Evolutionary conservation across 2,888 invertebrate species (phyloP).

Genomic region (Callinectes sapidus): DNA sequence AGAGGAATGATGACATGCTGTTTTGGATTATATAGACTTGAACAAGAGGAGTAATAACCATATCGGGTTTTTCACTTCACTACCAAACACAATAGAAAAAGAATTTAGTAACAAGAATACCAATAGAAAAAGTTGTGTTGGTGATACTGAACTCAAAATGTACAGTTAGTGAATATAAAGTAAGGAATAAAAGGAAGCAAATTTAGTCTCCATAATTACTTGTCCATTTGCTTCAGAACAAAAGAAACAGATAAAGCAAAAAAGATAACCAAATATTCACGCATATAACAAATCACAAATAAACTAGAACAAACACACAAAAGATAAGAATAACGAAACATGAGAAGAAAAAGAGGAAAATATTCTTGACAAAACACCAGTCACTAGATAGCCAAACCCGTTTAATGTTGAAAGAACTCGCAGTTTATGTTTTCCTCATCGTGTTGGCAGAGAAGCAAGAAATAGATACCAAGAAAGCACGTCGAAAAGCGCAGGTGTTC

Average conservation of each 20-base stretch:
- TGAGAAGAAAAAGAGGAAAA: neutral
- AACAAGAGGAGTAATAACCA: neutral
- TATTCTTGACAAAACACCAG: neutral
- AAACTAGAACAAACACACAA: neutral
- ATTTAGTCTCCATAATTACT: neutral
- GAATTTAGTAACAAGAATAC: neutral
- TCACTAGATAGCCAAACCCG: neutral
- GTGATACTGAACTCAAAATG: neutral
- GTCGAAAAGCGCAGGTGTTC: neutral
- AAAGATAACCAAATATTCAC: neutral
- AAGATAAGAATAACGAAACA: neutral
- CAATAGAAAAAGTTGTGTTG: neutral
- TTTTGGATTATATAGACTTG: neutral
- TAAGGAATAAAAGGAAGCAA: neutral
- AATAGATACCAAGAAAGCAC: neutral
- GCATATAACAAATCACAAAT: neutral
- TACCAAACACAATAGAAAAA: neutral
- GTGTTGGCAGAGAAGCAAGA: neutral
- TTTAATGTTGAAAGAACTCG: neutral
- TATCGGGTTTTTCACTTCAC: neutral
- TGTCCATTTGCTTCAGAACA: neutral
- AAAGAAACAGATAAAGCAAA: neutral
- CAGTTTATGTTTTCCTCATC: neutral
- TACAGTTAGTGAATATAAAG: neutral
- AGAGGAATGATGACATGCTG: neutral